Conservation (phyloP, 2,113 vertebrate genomes). For the Pangasianodon gigas region DNA sequence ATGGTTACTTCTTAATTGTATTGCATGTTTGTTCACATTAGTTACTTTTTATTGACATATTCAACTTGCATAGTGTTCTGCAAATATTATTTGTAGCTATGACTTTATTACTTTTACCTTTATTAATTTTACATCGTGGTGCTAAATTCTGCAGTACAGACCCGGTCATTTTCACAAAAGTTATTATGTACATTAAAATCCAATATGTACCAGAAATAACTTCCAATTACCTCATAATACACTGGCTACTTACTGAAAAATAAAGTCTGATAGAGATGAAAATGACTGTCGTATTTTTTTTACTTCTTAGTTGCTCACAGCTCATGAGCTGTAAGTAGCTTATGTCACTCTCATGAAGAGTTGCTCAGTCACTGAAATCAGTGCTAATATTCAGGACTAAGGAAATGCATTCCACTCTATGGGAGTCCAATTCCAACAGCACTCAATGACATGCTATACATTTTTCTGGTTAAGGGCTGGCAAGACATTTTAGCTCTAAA, state of each 20-base stretch:
- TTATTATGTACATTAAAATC: background rate
- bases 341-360: slow-evolving; percentile 40
- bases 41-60: background rate
- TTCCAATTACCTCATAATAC: slow-evolving; percentile 1
- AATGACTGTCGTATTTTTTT: background rate
- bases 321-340: slow-evolving; percentile 43
- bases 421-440: slow-evolving; percentile 10
- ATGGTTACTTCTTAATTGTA: background rate
- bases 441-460: slow-evolving; percentile 3
- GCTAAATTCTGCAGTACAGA: background rate
- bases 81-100: background rate
- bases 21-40: background rate
- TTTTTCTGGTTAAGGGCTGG: background rate
- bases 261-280: slow-evolving; percentile 37
- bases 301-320: background rate
- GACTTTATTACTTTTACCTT: background rate
- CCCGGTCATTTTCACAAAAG: background rate
- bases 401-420: slow-evolving; percentile 28
- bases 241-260: background rate
- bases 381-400: slow-evolving; percentile 36
- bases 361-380: slow-evolving; percentile 44
- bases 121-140: background rate
- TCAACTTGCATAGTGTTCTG: background rate
- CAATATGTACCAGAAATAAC: background rate
- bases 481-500: background rate